Conservation (phyloP, 2,797 vertebrate genomes). For the Artibeus lituratus region DNA sequence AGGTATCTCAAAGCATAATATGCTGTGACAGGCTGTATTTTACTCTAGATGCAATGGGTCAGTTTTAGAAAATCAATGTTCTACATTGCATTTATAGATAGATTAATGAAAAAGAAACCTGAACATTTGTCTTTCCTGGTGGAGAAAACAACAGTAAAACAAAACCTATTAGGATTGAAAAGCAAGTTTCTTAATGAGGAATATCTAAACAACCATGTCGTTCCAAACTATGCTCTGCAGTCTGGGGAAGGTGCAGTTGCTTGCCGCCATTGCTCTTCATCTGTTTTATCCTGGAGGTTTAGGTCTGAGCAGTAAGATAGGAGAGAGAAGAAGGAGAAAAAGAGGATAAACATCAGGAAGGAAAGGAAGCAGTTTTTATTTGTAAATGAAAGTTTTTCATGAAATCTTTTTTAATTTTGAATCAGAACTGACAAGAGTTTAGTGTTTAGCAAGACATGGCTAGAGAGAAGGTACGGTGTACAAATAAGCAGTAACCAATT, state of each 20-base stretch:
- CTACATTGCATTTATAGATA: neutral
- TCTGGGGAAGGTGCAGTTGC: neutral
- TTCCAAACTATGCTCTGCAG: neutral
- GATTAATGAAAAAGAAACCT: constrained; percentile 1
- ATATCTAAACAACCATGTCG: neutral
- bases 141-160: neutral
- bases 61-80: constrained; percentile 6
- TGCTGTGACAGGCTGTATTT: neutral
- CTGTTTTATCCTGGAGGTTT: neutral
- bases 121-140: neutral
- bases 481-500: neutral
- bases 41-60: neutral
- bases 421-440: neutral
- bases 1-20: no score
- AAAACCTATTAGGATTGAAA: constrained; percentile 18
- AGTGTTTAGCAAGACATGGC: neutral
- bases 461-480: neutral
- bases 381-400: neutral
- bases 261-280: neutral
- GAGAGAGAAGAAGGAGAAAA: neutral
- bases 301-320: neutral
- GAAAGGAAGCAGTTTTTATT: neutral
- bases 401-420: neutral
- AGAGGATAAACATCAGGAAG: neutral
- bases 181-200: neutral